A percentile compares a stretch with the other conserved stretches of the same genome.
Evolutionary conservation across 1,140 invertebrate genomes (phyloP).

Genomic region (Nasonia longicornis): DNA sequence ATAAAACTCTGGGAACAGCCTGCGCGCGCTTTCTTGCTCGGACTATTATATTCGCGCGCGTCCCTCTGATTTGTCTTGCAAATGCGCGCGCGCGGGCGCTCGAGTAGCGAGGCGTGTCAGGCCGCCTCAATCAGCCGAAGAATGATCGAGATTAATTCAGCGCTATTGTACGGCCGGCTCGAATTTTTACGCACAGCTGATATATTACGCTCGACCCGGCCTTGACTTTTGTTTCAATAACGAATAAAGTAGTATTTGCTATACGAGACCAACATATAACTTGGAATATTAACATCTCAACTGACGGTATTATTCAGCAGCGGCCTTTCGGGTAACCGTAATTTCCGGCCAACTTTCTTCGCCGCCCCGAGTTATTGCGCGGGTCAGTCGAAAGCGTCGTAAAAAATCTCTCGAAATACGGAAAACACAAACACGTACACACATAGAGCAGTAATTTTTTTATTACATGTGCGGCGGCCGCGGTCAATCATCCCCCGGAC

Average conservation of each 20-base stretch:
- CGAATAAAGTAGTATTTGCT: no score
- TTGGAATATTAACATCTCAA: no score
- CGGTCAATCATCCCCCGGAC: not conserved
- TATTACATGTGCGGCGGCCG: not conserved
- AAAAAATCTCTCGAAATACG: not conserved
- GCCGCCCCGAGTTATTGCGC: not conserved
- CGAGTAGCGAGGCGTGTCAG: constrained; percentile 4
- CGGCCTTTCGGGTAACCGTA: not conserved
- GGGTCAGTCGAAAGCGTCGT: not conserved
- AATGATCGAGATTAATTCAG: constrained; percentile 35
- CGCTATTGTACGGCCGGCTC: no score
- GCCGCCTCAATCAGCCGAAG: constrained; percentile 9
- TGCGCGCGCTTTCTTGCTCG: constrained; percentile 41
- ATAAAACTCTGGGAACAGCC: constrained; percentile 54
- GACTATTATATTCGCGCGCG: constrained; percentile 43
- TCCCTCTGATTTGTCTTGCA: constrained; percentile 49
- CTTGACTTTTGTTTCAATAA: no score
- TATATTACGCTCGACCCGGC: no score
- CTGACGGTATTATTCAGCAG: not conserved
- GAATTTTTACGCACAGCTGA: no score
- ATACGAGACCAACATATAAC: no score
- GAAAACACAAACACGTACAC: not conserved
- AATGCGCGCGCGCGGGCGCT: not conserved
- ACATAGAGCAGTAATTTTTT: not conserved
- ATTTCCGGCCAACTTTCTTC: not conserved